Percentiles rank a stretch among this genome's conserved stretches.
Evolutionary conservation across 2,888 invertebrate genomes (phyloP).

Genomic region (Exocentrus adspersus): DNA sequence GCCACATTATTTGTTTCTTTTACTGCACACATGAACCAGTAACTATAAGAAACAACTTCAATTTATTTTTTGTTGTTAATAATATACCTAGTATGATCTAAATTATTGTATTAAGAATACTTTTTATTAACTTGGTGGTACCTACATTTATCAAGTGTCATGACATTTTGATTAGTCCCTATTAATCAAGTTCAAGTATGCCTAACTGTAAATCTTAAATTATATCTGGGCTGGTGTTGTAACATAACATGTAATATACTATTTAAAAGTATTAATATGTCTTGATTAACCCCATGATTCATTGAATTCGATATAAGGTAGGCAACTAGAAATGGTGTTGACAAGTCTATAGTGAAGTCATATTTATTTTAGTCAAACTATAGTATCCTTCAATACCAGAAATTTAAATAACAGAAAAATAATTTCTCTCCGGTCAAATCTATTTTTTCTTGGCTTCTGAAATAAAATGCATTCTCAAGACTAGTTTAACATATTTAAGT

Average conservation of each 20-base stretch:
- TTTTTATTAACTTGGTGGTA: not conserved
- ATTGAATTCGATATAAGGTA: constrained; percentile 8
- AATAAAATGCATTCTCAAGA: not conserved
- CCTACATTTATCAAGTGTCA: not conserved
- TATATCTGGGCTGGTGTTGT: too few relatives aligned
- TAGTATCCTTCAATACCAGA: constrained; percentile 8
- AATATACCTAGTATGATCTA: not conserved
- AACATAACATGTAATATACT: not conserved
- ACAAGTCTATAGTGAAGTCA: constrained; percentile 43
- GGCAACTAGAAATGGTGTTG: constrained; percentile 29
- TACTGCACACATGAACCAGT: not conserved
- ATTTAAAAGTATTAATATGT: not conserved
- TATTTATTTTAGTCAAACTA: constrained; percentile 40
- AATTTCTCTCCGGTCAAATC: not conserved
- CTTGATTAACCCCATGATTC: constrained; percentile 1
- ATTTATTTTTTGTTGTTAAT: not conserved
- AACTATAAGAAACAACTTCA: not conserved
- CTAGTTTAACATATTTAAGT: too few relatives aligned
- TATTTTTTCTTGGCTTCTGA: not conserved
- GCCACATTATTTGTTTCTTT: constrained; percentile 5
- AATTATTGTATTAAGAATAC: too few relatives aligned
- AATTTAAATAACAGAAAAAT: constrained; percentile 1
- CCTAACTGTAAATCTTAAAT: not conserved
- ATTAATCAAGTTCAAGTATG: not conserved
- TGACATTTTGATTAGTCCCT: constrained; percentile 11